A percentile compares a stretch with the other conserved stretches of the same genome.
These are phyloP conservation scores for Euura lappo DNA, from an alignment of 1,140 invertebrate genomes.

Conservation along the genomic window DNA sequence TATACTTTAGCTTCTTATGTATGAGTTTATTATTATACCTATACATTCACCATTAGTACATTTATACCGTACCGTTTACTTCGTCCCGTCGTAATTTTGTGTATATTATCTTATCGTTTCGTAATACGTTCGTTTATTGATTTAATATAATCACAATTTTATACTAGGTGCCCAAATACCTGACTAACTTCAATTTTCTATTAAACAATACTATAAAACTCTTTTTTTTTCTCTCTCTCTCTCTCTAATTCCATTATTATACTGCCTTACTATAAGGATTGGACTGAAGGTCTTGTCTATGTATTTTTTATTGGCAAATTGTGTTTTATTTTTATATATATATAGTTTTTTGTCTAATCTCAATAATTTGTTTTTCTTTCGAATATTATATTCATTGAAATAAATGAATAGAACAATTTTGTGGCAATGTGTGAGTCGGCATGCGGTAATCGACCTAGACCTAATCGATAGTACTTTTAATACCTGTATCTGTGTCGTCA, in stretches of 20 bases:
- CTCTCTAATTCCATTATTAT: conserved; percentile 43
- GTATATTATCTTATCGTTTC: not conserved
- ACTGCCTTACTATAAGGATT: conserved; percentile 61
- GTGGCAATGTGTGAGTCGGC: conserved; percentile 36
- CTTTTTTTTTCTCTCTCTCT: conserved; percentile 39
- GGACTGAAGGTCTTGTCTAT: conserved; percentile 58
- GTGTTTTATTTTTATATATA: conserved; percentile 37
- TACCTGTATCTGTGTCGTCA: not conserved
- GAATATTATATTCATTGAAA: conserved; percentile 15
- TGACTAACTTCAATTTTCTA: conserved; percentile 25
- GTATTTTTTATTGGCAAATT: conserved; percentile 50
- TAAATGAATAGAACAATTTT: conserved; percentile 24
- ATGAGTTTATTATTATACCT: conserved; percentile 31
- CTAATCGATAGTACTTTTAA: not conserved
- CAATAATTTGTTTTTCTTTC: not conserved
- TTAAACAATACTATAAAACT: conserved; percentile 29
- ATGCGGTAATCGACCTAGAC: conserved; percentile 27
- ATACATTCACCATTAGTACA: conserved; percentile 28
- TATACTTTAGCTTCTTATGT: conserved; percentile 42
- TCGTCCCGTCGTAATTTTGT: conserved; percentile 7
- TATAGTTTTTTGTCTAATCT: conserved; percentile 12
- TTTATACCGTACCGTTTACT: conserved; percentile 22
- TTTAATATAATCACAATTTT: conserved; percentile 32
- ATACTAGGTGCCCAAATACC: conserved; percentile 23
- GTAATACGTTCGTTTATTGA: not conserved